Base-by-base conservation (phyloP, 2,888 invertebrate genomes). In the Tillus elongatus region DNA sequence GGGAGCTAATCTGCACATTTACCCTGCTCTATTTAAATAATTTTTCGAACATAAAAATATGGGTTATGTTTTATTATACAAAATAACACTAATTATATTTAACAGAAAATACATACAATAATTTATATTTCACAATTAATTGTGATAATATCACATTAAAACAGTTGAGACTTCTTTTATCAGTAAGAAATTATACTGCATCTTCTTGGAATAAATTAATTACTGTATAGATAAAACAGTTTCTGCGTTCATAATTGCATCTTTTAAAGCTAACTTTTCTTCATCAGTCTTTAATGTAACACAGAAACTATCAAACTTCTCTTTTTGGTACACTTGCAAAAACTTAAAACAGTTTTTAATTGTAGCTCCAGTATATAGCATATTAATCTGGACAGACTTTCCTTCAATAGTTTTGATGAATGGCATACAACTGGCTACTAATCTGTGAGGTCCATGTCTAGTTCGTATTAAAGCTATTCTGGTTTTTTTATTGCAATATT, bases 401-500 rank as follows among this genome's bases (percentile, higher is more conserved):
- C 73, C 73, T 6, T 76, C 78, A 28, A 87, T 67, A 52, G 73
- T 69, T n/a, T 72, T 79, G 34, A 87, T 70, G 48, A 77, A 71
- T 9, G 87, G 84, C 45, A 88, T 53, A 41, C 73, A 67, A 54
- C 79, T 80, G 0, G 79, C 68, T 1, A 87, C 69, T 59, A 82
- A 75, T 52, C 69, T 73, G 54, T 88, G 84, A 2, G 86, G 82
- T 0, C 82, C 83, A 58, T 85, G 86, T 34, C 85, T 68, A 11
- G 73, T 71, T 52, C 82, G 72, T 33, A 88, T 69, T 16, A 88
- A 70, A 1, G 82, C 83, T 49, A 86, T 78, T 65, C 75, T 74
- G 0, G 87, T 87, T 40, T 74, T 72, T 46, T 77, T 73, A 63
- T 87, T 87, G 55, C 82, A 83, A 64, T 88, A 87, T 68, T 84